Conservation (phyloP, 1,140 invertebrate species). For the Eriosoma lanigerum region DNA sequence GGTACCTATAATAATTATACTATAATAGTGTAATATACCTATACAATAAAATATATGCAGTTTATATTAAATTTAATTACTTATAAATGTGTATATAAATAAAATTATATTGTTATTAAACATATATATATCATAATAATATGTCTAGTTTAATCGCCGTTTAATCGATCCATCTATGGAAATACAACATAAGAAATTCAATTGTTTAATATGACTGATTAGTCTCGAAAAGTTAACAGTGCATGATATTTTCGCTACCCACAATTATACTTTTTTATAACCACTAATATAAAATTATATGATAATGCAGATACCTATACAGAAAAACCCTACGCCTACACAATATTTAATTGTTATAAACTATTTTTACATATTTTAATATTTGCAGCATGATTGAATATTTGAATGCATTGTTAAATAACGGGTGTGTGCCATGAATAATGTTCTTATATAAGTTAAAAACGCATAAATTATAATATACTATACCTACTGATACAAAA, state of each 20-base stretch:
- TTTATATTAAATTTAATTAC: too few relatives aligned
- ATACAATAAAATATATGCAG: too few relatives aligned
- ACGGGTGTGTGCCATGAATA: neutral
- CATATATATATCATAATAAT: too few relatives aligned
- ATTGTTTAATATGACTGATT: slow-evolving; percentile 17
- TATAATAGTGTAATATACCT: too few relatives aligned
- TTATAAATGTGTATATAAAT: too few relatives aligned
- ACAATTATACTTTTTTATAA: neutral
- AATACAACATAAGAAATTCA: neutral
- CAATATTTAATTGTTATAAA: neutral
- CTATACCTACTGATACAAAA: too few relatives aligned
- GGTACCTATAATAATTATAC: too few relatives aligned
- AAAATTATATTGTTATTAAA: too few relatives aligned
- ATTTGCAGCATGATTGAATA: neutral
- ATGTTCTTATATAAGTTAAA: too few relatives aligned
- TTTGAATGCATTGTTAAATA: neutral
- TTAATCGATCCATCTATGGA: neutral
- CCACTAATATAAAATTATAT: slow-evolving; percentile 15
- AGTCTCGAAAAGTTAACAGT: neutral
- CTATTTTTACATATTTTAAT: neutral
- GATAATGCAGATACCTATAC: neutral
- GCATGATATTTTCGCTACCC: neutral
- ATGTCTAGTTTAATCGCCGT: too few relatives aligned
- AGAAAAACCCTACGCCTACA: neutral
- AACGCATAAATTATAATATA: too few relatives aligned